Evolutionary conservation across 2,113 vertebrate genomes (phyloP), one percentile per base, ranked within the genome.

Genomic region (Hippocampus comes): DNA sequence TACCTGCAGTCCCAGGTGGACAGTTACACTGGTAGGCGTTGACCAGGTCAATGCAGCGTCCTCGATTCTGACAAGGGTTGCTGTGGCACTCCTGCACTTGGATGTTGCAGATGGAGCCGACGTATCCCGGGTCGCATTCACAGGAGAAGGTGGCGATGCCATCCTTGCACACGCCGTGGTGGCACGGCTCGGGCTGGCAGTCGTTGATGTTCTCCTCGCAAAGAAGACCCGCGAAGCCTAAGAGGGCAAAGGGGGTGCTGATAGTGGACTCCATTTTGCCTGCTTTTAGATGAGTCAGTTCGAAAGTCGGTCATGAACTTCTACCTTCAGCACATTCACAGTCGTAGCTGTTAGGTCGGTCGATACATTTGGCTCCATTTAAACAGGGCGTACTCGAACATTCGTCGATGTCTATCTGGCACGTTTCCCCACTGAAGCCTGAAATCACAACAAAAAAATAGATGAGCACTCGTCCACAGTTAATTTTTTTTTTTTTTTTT

Each of bases 241-340:
- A 0, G 4, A 15, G 30, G 6, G 9, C 4, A 9, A 38, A 51
- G 15, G 7, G n/a, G 9, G 5, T 27, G 27, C 18, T 75, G 23
- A 55, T 27, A 49, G 66, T 4, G 14, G 51, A 11, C 9, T 3
- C 2, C n/a, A 11, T 42, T 63, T 20, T 41, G 34, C 2, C 18
- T 6, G 34, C 20, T 63, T 63, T 42, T n/a, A 12, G 9, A 10
- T 23, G 1, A n/a, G 21, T 3, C 4, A 27, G 56, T 27, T 4
- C 1, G 5, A 27, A 30, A 59, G 17, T 61, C 6, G 2, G 27
- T 18, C 4, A 4, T 15, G 11, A 48, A 25, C 2, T n/a, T 21
- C 57, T 87, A 98, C 96, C 96, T 93, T 96, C 96, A 61, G 96
- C 94, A 17, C 96, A 98, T 86, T 96, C 94, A 84, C 96, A 98